phyloP scores from a whole-genome alignment of 2,888 invertebrate genomes.

The Lepidonotus clava region DNA sequence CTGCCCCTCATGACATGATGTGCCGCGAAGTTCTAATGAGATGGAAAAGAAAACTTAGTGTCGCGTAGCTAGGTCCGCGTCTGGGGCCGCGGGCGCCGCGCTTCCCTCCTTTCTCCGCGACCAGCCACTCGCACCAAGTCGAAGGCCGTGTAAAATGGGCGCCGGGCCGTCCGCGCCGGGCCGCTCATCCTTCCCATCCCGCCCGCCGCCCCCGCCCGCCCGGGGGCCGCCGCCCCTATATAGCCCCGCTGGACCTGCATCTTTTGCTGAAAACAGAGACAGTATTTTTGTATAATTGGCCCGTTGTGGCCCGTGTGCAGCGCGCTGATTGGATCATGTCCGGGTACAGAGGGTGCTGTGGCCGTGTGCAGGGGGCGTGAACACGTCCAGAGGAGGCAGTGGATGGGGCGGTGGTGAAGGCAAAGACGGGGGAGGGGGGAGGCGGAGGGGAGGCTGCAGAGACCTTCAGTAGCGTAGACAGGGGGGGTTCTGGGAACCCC shows the following conservation, averaged over 20 bases:
- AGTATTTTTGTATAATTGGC: slow-evolving; percentile 35
- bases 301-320: neutral
- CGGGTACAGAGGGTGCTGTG: neutral
- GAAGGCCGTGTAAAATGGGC: slow-evolving; percentile 29
- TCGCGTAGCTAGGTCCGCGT: neutral
- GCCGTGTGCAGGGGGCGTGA: neutral
- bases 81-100: slow-evolving; percentile 10
- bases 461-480: neutral
- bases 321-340: slow-evolving; percentile 26
- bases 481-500: neutral
- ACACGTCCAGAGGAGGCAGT: neutral
- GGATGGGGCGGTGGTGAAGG: neutral
- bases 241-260: neutral
- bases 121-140: slow-evolving; percentile 41
- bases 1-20: slow-evolving; percentile 35
- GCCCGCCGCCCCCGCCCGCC: neutral
- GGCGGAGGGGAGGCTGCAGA: slow-evolving; percentile 4
- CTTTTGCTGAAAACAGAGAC: no score
- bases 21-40: slow-evolving; percentile 48
- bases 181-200: neutral
- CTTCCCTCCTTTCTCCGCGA: neutral
- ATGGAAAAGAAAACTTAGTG: slow-evolving; percentile 48
- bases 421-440: neutral
- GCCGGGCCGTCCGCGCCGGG: neutral
- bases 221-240: neutral